phyloP scores from a whole-genome alignment of 2,888 invertebrate genomes.

The Mimachlamys varia region DNA sequence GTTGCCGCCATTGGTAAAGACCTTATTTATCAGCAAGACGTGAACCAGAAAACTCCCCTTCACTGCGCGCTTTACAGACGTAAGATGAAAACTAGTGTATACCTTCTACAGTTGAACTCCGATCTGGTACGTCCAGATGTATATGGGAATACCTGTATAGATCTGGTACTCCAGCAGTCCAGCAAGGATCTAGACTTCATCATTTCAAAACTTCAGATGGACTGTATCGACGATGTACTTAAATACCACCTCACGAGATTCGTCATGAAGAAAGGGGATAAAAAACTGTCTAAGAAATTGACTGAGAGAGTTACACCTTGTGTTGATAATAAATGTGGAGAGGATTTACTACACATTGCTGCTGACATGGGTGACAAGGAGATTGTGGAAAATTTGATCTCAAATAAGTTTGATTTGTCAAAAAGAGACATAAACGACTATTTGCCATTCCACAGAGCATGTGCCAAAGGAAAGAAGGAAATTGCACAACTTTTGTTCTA shows the following conservation, averaged over 20 bases:
- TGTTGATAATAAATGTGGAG: conserved; percentile 28
- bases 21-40: conserved; percentile 55
- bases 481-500: conserved; percentile 46
- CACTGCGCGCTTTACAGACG: conserved; percentile 58
- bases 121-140: conserved; percentile 53
- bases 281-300: neutral
- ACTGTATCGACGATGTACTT: conserved; percentile 51
- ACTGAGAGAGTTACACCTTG: neutral
- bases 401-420: conserved; percentile 37
- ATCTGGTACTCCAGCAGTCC: conserved; percentile 51
- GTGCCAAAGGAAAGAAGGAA: conserved; percentile 51
- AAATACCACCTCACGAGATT: conserved; percentile 23
- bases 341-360: conserved; percentile 48
- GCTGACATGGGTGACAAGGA: conserved; percentile 53
- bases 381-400: conserved; percentile 45
- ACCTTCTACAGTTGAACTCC: conserved; percentile 58
- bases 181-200: conserved; percentile 49
- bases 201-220: conserved; percentile 49
- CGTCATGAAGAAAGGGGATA: neutral
- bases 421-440: conserved; percentile 51
- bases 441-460: conserved; percentile 63
- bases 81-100: conserved; percentile 51
- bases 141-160: conserved; percentile 56
- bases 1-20: conserved; percentile 57
- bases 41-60: conserved; percentile 52